Evolutionary conservation across 2,888 invertebrate species (phyloP).

Genomic region (Glyphotaelius pellucidus): DNA sequence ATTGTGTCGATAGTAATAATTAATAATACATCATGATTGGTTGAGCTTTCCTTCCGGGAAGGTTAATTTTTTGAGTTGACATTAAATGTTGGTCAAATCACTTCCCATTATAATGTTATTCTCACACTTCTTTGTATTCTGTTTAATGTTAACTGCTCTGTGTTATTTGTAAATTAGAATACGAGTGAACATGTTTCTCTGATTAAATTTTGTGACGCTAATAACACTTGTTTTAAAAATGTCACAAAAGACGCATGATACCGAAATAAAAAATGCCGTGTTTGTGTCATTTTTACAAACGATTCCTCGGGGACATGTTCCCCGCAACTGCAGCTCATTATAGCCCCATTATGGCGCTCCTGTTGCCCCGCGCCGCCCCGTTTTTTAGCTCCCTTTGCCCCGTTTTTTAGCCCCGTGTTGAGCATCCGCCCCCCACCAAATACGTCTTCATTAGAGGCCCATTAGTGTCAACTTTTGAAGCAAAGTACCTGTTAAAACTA

Average conservation of each 20-base stretch:
- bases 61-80: background rate
- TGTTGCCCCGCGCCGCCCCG: background rate
- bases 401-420: background rate
- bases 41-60: background rate
- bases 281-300: conserved; percentile 1
- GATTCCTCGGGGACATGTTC: conserved; percentile 16
- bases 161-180: background rate
- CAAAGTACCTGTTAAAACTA: conserved; percentile 11
- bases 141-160: background rate
- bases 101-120: background rate
- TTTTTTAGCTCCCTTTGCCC: conserved; percentile 10
- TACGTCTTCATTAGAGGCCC: conserved; percentile 59
- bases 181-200: background rate
- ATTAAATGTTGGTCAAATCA: background rate
- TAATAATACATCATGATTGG: background rate
- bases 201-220: background rate
- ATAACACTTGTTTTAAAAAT: no score
- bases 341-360: conserved; percentile 13
- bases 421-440: conserved; percentile 36
- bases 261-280: background rate
- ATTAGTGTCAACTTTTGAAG: conserved; percentile 53
- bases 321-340: conserved; percentile 34
- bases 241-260: background rate
- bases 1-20: background rate
- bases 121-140: background rate